These are phyloP conservation scores for Argyresthia albistria DNA, from an alignment of 2,888 invertebrate species.

Conservation along the genomic window DNA sequence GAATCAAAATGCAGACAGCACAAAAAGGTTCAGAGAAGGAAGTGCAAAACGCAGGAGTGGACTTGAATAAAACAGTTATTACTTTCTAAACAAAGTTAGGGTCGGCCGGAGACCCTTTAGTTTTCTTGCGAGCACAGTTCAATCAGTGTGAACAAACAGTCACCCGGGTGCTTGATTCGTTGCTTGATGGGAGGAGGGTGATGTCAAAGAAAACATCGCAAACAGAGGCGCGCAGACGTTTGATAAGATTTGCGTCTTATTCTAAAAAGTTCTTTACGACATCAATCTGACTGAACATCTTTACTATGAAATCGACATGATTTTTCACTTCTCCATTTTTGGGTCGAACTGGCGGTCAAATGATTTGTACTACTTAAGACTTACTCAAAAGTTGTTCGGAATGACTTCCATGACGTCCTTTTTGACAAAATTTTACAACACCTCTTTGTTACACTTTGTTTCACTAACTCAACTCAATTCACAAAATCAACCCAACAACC, in stretches of 20 bases:
- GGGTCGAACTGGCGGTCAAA: too few relatives aligned
- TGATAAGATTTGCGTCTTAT: neutral
- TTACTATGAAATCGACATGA: too few relatives aligned
- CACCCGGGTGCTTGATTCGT: neutral
- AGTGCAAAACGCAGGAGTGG: conserved; percentile 15
- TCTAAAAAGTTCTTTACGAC: neutral
- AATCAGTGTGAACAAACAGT: conserved; percentile 59
- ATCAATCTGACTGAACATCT: too few relatives aligned
- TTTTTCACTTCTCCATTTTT: too few relatives aligned
- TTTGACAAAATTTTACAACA: too few relatives aligned
- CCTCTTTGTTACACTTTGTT: too few relatives aligned
- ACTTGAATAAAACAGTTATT: conserved; percentile 38
- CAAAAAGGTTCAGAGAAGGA: neutral
- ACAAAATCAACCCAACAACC: neutral
- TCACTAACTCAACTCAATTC: neutral
- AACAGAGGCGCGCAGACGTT: neutral
- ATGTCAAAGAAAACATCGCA: neutral
- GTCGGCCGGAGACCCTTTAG: conserved; percentile 21
- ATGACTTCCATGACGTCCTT: too few relatives aligned
- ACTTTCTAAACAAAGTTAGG: conserved; percentile 35
- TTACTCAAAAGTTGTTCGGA: too few relatives aligned
- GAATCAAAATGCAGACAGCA: conserved; percentile 24
- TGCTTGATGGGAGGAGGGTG: too few relatives aligned
- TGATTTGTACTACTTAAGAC: too few relatives aligned
- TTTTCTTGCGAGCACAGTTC: conserved; percentile 40